Conservation (phyloP, 2,113 vertebrate genomes). For the Ageneiosus marmoratus region DNA sequence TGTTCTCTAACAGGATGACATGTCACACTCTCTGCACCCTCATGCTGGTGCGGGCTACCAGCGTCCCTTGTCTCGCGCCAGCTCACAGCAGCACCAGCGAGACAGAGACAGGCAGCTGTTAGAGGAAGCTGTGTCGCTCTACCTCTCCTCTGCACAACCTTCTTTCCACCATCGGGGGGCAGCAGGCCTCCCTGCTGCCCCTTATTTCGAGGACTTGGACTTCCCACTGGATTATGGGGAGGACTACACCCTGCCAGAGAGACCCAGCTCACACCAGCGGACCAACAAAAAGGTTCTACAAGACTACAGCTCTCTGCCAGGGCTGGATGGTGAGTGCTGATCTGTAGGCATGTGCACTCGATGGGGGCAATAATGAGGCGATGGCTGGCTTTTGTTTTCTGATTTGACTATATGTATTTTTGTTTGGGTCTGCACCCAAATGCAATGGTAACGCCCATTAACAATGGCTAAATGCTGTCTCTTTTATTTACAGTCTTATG, state of each 20-base stretch:
- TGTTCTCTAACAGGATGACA: constrained; percentile 74
- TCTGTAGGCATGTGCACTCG: not conserved
- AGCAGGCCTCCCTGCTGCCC: constrained; percentile 61
- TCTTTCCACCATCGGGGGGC: constrained; percentile 64
- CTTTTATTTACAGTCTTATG: not conserved
- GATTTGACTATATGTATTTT: constrained; percentile 5
- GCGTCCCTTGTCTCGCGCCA: constrained; percentile 72
- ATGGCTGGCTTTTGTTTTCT: constrained; percentile 17
- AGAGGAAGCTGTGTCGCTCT: constrained; percentile 81
- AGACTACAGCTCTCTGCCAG: constrained; percentile 57
- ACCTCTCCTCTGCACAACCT: constrained; percentile 78
- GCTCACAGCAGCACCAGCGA: constrained; percentile 61
- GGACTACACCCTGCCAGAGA: constrained; percentile 70
- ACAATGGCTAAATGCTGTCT: not conserved
- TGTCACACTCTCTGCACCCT: constrained; percentile 65
- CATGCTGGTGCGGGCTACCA: constrained; percentile 62
- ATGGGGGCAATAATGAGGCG: not conserved
- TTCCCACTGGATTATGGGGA: constrained; percentile 71
- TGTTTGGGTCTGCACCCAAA: constrained; percentile 2
- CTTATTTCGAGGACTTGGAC: constrained; percentile 71
- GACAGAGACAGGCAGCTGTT: constrained; percentile 80
- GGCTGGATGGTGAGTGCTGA: constrained; percentile 64
- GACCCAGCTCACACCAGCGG: constrained; percentile 59
- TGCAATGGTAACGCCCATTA: not conserved
- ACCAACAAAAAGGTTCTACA: constrained; percentile 68